Conservation (phyloP, 2,888 invertebrate species). For the Eristalis intricaria region DNA sequence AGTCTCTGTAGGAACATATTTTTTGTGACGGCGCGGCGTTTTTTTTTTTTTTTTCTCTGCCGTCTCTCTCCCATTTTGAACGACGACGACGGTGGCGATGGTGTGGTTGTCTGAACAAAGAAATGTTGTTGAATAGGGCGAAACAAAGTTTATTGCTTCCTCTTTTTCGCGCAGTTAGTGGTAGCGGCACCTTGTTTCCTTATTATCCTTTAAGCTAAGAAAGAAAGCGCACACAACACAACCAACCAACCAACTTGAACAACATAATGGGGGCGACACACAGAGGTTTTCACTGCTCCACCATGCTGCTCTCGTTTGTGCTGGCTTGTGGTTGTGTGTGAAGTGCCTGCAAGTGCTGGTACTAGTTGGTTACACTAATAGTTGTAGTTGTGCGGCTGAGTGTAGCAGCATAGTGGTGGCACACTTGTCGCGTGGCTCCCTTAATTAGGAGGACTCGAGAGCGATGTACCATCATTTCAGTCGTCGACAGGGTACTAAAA, state of each 20-base stretch:
- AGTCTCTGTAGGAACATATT: conserved; percentile 15
- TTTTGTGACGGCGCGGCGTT: not conserved
- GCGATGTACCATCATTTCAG: conserved; percentile 14
- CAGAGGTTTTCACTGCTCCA: conserved; percentile 6
- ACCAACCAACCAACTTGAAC: conserved; percentile 10
- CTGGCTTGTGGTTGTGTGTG: conserved; percentile 43
- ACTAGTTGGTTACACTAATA: conserved; percentile 8
- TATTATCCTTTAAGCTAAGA: conserved; percentile 63
- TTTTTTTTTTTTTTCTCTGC: not conserved
- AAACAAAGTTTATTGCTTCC: conserved; percentile 67
- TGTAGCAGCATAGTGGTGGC: conserved; percentile 48
- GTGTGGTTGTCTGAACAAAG: conserved; percentile 32
- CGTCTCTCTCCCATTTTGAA: not conserved
- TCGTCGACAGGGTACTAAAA: conserved; percentile 1
- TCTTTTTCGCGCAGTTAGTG: conserved; percentile 63
- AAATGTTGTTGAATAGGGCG: conserved; percentile 57
- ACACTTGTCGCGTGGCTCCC: conserved; percentile 65
- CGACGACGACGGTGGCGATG: conserved; percentile 12
- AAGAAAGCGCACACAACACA: conserved; percentile 16
- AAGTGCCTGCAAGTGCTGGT: conserved; percentile 5
- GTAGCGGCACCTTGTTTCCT: conserved; percentile 64
- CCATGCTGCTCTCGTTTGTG: not conserved
- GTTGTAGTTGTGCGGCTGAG: conserved; percentile 37
- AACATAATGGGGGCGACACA: conserved; percentile 39
- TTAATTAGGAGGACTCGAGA: conserved; percentile 44